Base-by-base conservation (phyloP, 2,888 invertebrate species). In the Resseliella maxima region DNA sequence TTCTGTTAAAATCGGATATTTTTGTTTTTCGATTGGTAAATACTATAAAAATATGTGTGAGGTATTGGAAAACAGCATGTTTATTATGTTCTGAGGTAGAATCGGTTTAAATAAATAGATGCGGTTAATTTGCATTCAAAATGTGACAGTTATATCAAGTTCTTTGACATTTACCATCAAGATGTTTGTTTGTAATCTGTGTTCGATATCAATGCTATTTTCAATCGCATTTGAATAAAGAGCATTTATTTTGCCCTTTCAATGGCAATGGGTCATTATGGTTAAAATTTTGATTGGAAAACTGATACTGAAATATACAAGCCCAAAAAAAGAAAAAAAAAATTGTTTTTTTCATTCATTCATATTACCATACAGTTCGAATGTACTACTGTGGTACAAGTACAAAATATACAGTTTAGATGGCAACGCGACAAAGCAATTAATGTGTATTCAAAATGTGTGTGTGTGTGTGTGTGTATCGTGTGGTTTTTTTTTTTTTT, bases 71-170 rank as follows among this genome's bases (percentile, higher is more conserved):
- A 31, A 31, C 12, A 31, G 72, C 31, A n/a, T n/a, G n/a, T 72
- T 72, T 18, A 12, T 31, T 31, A 72, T 15, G 8, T 72, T 31
- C 18, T 72, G 72, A 72, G 72, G 72, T 72, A 72, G 72, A 72
- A 72, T 72, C 35, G 72, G 72, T 72, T 72, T n/a, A n/a, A n/a
- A n/a, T n/a, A 72, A 72, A 72, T 72, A 72, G 72, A 31, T 72
- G 72, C 31, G 1, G 18, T 31, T 72, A 31, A 31, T 72, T 72
- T 72, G 72, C 72, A 72, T 72, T 72, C 12, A 72, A 21, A 50
- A 41, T n/a, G n/a, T 59, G n/a, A 24, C 24, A 24, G 18, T 41
- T 18, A 18, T 8, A 24, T 59, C 15, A 59, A 3, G 24, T 59
- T 24, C n/a, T 41, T 8, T 41, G 41, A 41, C 41, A 8, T 41